Evolutionary conservation across 2,888 invertebrate species (phyloP), one percentile per base, ranked within the genome.

Genomic region (Magallana nippona): DNA sequence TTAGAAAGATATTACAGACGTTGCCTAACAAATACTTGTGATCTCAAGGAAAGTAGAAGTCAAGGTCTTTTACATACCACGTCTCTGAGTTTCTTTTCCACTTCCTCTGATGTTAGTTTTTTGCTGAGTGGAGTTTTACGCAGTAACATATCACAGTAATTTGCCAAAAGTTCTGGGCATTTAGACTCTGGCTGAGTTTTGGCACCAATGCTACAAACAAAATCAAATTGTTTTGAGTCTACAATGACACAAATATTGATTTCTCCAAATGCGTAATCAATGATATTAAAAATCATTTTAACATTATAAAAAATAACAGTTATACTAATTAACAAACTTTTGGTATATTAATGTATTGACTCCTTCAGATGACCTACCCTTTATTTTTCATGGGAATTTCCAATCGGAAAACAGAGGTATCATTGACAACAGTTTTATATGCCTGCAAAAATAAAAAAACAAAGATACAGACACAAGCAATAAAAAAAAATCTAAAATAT

Each of bases 101-200:
- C 98, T 95, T 99, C 98, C 94, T 99, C 99, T 88, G 97, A 97
- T 22, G 98, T 98, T 86, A 99, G 96, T 90, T 98, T 96, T 95
- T 99, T 99, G 95, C 98, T 98, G 88, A 99, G 95, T 55, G 98
- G 98, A 82, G 99, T 99, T 94, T 98, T 97, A 90, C 99, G 96
- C 91, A 99, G 95, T 92, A 99, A 95, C 97, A 99, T 98, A 96
- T 99, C 99, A 96, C 99, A 99, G 95, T 98, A 99, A 95, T 99
- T 99, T 83, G 99, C 99, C 91, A 99, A 95, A 86, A 99, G 96
- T 95, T 99, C 99, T 0, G 99, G 99, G 94, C 99, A 99, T 94
- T 98, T 98, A 89, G 99, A 99, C 94, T 99, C 99, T 3, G 98
- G 98, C 84, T 93, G 94, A 8, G 94, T 93, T 89, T 95, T 95